Evolutionary conservation across 2,888 invertebrate genomes (phyloP).

Genomic region (Lycaena phlaeas): DNA sequence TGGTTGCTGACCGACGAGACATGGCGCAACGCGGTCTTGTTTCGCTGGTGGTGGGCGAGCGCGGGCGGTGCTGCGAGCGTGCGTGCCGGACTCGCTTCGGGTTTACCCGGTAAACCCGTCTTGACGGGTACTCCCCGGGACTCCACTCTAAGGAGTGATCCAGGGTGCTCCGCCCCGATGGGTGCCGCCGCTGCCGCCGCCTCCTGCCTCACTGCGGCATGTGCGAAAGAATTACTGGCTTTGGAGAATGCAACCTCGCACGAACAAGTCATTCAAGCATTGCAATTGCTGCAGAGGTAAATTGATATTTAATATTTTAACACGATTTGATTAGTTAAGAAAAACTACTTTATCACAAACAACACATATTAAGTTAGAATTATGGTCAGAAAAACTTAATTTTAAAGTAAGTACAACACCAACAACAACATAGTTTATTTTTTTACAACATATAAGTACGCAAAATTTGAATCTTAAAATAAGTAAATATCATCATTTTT

Average conservation of each 20-base stretch:
- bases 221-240: conserved; percentile 64
- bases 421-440: no score
- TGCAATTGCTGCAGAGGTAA: conserved; percentile 73
- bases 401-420: no score
- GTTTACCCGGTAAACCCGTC: no score
- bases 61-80: conserved; percentile 25
- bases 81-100: conserved; percentile 21
- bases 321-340: no score
- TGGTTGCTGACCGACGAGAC: conserved; percentile 49
- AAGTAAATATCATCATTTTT: conserved; percentile 3
- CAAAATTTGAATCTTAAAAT: no score
- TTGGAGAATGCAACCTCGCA: conserved; percentile 79
- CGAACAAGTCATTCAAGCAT: conserved; percentile 64
- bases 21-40: conserved; percentile 43
- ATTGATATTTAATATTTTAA: conserved; percentile 11
- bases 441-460: no score
- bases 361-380: no score
- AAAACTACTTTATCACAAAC: no score
- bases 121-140: no score
- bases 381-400: no score
- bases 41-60: conserved; percentile 52
- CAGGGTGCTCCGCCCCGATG: conserved; percentile 63
- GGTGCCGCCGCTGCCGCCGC: conserved; percentile 55
- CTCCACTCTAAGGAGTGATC: no score
- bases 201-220: conserved; percentile 23